These are phyloP conservation scores for Bufo gargarizans DNA, from an alignment of 2,113 vertebrate genomes.

Conservation along the genomic window DNA sequence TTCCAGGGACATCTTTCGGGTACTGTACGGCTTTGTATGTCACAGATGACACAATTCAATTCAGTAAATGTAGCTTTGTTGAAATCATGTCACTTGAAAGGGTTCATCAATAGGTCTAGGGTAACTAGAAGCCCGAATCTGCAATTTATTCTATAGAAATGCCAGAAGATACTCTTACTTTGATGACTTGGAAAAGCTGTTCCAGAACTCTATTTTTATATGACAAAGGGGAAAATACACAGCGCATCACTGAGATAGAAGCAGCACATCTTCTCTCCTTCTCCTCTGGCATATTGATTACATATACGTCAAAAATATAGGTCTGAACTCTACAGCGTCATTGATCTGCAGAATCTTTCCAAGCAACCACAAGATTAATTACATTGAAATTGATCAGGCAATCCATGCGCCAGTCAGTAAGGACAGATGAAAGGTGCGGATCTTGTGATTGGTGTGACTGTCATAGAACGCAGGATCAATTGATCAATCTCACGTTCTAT, in stretches of 20 bases:
- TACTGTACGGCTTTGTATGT: background rate
- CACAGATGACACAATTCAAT: background rate
- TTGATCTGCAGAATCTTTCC: background rate
- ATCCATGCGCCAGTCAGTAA: background rate
- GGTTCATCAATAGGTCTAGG: background rate
- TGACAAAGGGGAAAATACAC: background rate
- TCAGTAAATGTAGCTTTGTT: background rate
- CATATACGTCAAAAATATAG: conserved; percentile 14
- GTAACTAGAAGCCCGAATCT: background rate
- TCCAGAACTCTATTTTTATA: background rate
- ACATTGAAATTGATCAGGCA: conserved; percentile 11
- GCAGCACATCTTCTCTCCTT: background rate
- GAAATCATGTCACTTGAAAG: background rate
- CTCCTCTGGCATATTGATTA: conserved; percentile 11
- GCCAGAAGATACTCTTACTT: background rate
- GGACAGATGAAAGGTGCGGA: conserved; percentile 8
- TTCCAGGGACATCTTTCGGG: too few relatives aligned
- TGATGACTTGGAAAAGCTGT: background rate
- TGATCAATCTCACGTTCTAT: background rate
- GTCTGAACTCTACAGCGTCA: conserved; percentile 15
- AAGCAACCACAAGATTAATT: conserved; percentile 39
- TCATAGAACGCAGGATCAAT: conserved; percentile 2
- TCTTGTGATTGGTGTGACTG: background rate
- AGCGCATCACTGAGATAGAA: background rate
- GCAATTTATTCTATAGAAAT: background rate